phyloP scores from a whole-genome alignment of 2,797 vertebrate species.

The Chelidonichthys spinosus region DNA sequence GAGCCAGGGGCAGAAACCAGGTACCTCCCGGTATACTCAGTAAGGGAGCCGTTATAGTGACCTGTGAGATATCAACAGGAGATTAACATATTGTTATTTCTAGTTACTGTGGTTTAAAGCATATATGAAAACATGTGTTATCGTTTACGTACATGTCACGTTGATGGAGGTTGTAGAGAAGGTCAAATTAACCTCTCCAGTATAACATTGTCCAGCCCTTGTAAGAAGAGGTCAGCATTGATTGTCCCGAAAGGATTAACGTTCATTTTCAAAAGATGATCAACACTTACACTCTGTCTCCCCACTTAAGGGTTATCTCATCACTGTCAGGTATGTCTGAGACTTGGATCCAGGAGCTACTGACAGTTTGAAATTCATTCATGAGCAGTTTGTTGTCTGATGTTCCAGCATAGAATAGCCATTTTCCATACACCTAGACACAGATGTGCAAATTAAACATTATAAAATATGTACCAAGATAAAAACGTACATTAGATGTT shows the following conservation, averaged over 20 bases:
- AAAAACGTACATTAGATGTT: not conserved
- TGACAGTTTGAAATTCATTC: not conserved
- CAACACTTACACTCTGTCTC: conserved; percentile 46
- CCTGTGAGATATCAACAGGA: conserved; percentile 32
- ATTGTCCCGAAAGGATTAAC: not conserved
- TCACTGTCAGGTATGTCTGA: conserved; percentile 1
- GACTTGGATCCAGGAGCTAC: conserved; percentile 48
- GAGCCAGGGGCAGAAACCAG: conserved; percentile 61
- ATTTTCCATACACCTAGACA: conserved; percentile 59
- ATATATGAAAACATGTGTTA: not conserved
- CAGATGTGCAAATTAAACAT: not conserved
- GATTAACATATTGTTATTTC: not conserved
- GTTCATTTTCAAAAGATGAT: not conserved
- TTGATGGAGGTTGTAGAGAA: not conserved
- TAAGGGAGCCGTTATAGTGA: conserved; percentile 8
- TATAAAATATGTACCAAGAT: not conserved
- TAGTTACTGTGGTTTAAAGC: not conserved
- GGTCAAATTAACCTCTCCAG: not conserved
- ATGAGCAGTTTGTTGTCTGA: conserved; percentile 10
- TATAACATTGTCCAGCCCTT: conserved; percentile 33
- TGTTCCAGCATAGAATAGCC: conserved; percentile 43
- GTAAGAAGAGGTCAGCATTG: not conserved
- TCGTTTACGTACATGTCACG: conserved; percentile 45
- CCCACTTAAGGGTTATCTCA: conserved; percentile 15
- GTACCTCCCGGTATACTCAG: conserved; percentile 12